Conservation (phyloP, 2,888 invertebrate genomes). For the Drosophila siamana region DNA sequence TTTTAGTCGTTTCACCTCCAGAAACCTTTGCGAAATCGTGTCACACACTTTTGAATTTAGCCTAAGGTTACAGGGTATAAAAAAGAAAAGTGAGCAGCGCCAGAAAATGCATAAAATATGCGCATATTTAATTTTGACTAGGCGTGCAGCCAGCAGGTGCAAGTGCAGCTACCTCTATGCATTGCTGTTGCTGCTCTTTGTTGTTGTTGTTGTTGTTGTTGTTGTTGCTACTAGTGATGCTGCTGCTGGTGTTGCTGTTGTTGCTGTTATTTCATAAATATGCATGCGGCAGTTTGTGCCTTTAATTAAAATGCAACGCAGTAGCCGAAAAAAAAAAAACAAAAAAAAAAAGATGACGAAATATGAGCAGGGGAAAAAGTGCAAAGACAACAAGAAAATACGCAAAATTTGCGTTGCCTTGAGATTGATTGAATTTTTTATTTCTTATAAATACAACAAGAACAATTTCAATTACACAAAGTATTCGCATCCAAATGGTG, state of each 20-base stretch:
- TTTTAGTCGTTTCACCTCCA: too few species aligned
- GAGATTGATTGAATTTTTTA: conserved; percentile 73
- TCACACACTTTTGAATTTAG: background rate
- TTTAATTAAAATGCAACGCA: conserved; percentile 78
- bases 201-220: conserved; percentile 15
- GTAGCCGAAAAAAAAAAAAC: conserved; percentile 26
- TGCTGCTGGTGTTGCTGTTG: conserved; percentile 6
- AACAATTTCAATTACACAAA: conserved; percentile 74
- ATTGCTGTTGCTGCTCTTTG: conserved; percentile 11
- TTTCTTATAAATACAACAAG: conserved; percentile 14
- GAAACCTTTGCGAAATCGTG: background rate
- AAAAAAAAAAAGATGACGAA: conserved; percentile 9
- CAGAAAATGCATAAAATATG: conserved; percentile 79
- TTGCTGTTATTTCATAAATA: conserved; percentile 76
- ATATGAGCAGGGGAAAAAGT: conserved; percentile 5
- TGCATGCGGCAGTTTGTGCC: conserved; percentile 73
- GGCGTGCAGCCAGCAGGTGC: conserved; percentile 68
- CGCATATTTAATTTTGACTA: conserved; percentile 79
- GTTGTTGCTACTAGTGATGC: conserved; percentile 7
- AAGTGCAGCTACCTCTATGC: conserved; percentile 34
- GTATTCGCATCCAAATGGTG: conserved; percentile 44
- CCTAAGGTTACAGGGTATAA: conserved; percentile 12
- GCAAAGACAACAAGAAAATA: conserved; percentile 26
- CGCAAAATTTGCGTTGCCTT: conserved; percentile 57
- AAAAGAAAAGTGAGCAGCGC: conserved; percentile 66